Percentiles rank a stretch among this genome's conserved stretches.
Conservation (phyloP, 2,113 vertebrate species). For the Eretmochelys imbricata region DNA sequence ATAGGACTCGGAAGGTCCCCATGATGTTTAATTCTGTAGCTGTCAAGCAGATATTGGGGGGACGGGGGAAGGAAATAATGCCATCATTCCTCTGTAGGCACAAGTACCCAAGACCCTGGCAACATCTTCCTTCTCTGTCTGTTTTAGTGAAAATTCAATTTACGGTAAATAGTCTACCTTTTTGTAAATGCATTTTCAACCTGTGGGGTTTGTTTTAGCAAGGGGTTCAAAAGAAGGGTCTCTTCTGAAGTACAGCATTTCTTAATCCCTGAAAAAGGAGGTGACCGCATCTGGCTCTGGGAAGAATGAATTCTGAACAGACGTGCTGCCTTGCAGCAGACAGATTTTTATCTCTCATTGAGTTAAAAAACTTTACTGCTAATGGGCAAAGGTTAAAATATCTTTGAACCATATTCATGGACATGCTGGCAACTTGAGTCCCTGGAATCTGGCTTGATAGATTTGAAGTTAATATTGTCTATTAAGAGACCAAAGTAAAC, state of each 20-base stretch:
- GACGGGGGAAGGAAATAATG: neutral
- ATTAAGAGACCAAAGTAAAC: neutral
- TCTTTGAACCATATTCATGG: neutral
- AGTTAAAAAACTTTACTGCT: neutral
- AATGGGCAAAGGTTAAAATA: neutral
- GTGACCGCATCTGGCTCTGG: neutral
- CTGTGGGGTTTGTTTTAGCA: no score
- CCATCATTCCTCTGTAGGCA: neutral
- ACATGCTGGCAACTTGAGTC: neutral
- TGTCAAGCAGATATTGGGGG: neutral
- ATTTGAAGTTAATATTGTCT: neutral
- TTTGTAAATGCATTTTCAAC: neutral
- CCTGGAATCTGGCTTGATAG: neutral
- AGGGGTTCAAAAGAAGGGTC: neutral
- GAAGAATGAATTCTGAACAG: neutral
- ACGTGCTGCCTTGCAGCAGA: neutral
- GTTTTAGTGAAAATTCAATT: neutral
- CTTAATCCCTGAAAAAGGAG: neutral
- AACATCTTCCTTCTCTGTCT: neutral
- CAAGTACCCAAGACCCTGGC: neutral
- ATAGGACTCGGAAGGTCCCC: neutral
- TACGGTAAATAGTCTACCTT: neutral
- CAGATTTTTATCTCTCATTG: neutral
- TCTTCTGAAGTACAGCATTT: neutral
- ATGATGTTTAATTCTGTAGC: neutral